Evolutionary conservation across 2,888 invertebrate species (phyloP).

Genomic region (Aphodius granarius): DNA sequence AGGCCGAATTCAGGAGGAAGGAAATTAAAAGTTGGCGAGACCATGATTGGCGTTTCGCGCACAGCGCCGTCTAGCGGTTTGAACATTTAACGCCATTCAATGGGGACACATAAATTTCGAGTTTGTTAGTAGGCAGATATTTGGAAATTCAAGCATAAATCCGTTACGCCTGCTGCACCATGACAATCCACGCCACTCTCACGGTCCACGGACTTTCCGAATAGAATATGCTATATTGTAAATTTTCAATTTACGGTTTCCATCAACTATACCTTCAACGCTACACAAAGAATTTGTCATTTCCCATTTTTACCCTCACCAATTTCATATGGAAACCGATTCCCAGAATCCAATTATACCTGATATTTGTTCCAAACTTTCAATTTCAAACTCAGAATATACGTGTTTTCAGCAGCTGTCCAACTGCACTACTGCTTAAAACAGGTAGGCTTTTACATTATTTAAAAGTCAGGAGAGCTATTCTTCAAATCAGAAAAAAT

Average conservation of each 20-base stretch:
- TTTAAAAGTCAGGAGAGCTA: no score
- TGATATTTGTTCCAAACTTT: neutral
- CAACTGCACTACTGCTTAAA: no score
- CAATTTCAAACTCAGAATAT: neutral
- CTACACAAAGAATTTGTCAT: neutral
- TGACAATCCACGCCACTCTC: slow-evolving; percentile 36
- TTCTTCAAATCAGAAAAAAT: no score
- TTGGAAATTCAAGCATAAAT: slow-evolving; percentile 48
- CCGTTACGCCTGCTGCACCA: slow-evolving; percentile 43
- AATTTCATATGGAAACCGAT: neutral
- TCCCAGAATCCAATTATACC: neutral
- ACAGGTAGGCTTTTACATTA: no score
- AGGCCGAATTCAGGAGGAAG: neutral
- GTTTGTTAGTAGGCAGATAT: slow-evolving; percentile 48
- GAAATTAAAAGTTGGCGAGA: neutral
- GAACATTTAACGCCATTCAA: slow-evolving; percentile 34
- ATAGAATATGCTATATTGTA: slow-evolving; percentile 40
- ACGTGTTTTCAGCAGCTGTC: no score
- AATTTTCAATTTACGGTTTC: neutral
- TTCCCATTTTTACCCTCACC: neutral
- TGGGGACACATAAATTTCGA: slow-evolving; percentile 46
- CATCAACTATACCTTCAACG: neutral
- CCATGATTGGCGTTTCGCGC: slow-evolving; percentile 23
- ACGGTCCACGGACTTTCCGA: slow-evolving; percentile 33
- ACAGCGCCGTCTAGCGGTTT: slow-evolving; percentile 27